Evolutionary conservation across 2,888 invertebrate species (phyloP), one percentile per base, ranked within the genome.

Genomic region (Dysmachus trigonus): DNA sequence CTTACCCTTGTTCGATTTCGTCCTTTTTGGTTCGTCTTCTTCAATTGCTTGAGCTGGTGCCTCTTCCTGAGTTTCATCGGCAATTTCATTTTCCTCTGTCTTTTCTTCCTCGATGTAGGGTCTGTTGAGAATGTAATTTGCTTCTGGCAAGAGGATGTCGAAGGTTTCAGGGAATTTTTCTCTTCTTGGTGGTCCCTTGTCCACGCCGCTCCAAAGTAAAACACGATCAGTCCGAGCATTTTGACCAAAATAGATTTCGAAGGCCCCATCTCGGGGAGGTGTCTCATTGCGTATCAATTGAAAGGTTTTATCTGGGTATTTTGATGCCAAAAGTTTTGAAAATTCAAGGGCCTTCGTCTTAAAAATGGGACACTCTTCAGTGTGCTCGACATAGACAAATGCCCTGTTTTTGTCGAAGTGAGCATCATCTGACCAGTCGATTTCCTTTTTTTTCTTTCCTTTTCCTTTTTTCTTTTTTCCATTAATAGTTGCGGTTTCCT

Each of bases 311-410:
- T 90, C 89, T 0, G 91, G 91, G n/a, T 90, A 89, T 31, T 88
- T 79, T 0, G 87, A 41, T 87, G 89, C 87, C 31, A 92, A 86
- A 76, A 88, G 91, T 3, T 76, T 35, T 0, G 88, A 33, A 15
- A 90, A 90, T 77, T 91, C 90, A 0, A 90, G 89, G 2, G 91
- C 91, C 81, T 91, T 91, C 0, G 85, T 87, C 33, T 89, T 87
- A 71, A 91, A 92, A 71, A 92, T 90, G 13, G 91, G 91, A 53
- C 92, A 92, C 86, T 92, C 91, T 4, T 87, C 74, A 10, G 90
- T 90, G 87, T 91, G 91, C 72, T 92, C 92, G 0, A 92, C 90
- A 84, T 89, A 90, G 86, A 91, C 87, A 35, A 91, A 90, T 13
- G 89, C 89, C n/a, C 91, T 91, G 10, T 90, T 90, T 86, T 90